phyloP scores from a whole-genome alignment of 2,888 invertebrate genomes.

The Drosophila maculinotata region DNA sequence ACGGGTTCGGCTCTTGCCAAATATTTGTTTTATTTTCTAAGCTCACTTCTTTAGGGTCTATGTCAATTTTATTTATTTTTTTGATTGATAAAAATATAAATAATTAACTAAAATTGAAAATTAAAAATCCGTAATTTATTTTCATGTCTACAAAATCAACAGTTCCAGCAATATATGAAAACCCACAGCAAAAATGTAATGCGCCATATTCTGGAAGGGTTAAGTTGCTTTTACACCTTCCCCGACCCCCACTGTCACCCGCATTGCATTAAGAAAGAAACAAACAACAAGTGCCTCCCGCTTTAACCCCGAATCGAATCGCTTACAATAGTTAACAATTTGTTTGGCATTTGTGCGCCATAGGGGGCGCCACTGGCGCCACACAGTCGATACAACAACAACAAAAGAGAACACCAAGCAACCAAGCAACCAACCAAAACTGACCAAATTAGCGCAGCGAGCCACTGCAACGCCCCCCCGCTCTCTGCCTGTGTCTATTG shows the following conservation, averaged over 20 bases:
- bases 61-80: too few relatives aligned
- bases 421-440: conserved; percentile 26
- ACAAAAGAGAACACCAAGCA: too few relatives aligned
- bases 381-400: conserved; percentile 45
- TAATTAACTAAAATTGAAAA: too few relatives aligned
- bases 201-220: background rate
- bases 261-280: background rate
- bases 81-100: too few relatives aligned
- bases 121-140: too few relatives aligned
- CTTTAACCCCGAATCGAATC: conserved; percentile 39
- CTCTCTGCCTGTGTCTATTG: conserved; percentile 4
- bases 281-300: conserved; percentile 8
- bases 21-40: too few relatives aligned
- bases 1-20: too few relatives aligned
- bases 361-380: conserved; percentile 75
- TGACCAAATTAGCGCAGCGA: conserved; percentile 61
- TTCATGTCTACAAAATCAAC: too few relatives aligned
- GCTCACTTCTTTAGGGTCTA: too few relatives aligned
- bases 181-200: too few relatives aligned
- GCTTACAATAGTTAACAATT: conserved; percentile 58
- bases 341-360: conserved; percentile 61
- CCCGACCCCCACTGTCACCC: background rate
- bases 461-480: conserved; percentile 75
- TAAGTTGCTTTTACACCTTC: background rate
- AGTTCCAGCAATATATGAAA: too few relatives aligned